Percentiles rank a stretch among this genome's conserved stretches.
phyloP scores from a whole-genome alignment of 2,888 invertebrate genomes.

The Listrodromus nycthemerus region DNA sequence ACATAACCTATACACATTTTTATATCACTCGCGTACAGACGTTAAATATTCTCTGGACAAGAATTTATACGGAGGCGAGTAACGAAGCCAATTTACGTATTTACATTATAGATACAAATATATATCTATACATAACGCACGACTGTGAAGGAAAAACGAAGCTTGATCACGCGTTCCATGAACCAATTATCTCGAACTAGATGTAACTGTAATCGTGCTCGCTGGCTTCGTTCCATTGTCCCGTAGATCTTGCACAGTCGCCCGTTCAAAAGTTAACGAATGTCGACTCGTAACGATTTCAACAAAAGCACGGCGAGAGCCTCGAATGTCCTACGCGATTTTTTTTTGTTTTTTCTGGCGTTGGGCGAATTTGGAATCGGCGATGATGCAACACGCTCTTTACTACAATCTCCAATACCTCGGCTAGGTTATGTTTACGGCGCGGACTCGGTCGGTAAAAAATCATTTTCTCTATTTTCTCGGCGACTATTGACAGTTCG shows the following conservation, averaged over 20 bases:
- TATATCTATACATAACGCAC: not conserved
- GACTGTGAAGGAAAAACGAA: not conserved
- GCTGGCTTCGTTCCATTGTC: slow-evolving; percentile 3
- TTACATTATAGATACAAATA: not conserved
- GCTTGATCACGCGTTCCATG: slow-evolving; percentile 5
- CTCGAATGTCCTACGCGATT: not conserved
- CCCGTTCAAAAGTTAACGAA: slow-evolving; percentile 23
- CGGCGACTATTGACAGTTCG: no score
- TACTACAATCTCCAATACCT: not conserved
- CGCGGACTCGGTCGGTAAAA: no score
- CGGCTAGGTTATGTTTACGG: no score
- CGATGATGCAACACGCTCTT: not conserved
- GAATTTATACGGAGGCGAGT: not conserved
- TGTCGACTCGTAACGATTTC: slow-evolving; percentile 20
- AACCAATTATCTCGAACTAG: slow-evolving; percentile 24
- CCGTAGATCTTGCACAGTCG: not conserved
- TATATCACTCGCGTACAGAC: not conserved
- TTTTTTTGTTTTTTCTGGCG: not conserved
- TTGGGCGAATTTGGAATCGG: not conserved
- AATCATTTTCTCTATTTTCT: no score
- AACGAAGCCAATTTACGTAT: slow-evolving; percentile 15
- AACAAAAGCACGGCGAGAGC: slow-evolving; percentile 15
- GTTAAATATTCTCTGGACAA: not conserved
- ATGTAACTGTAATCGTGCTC: slow-evolving; percentile 21
- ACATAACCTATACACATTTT: slow-evolving; percentile 18